A percentile compares a stretch with the other conserved stretches of the same genome.
These are phyloP conservation scores for Hypsibius dujardini DNA, from an alignment of 1,140 invertebrate genomes.

Conservation along the genomic window DNA sequence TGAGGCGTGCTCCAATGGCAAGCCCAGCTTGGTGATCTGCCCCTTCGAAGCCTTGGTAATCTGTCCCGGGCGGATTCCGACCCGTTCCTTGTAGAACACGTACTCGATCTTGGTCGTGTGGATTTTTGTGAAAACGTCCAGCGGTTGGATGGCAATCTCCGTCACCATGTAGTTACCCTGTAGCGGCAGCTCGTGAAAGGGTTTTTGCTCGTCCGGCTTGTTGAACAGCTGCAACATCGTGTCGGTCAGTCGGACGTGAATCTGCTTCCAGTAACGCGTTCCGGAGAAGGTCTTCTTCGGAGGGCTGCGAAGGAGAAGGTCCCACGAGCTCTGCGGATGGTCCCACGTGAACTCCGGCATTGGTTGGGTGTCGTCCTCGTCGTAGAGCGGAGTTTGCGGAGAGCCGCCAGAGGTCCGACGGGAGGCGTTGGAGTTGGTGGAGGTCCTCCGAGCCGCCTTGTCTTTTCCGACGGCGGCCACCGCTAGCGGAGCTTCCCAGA, in stretches of 20 bases:
- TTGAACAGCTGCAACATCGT: slow-evolving; percentile 69
- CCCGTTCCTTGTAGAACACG: slow-evolving; percentile 91
- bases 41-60: slow-evolving; percentile 67
- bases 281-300: slow-evolving; percentile 97
- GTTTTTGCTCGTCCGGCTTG: slow-evolving; percentile 63
- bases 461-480: slow-evolving; percentile 23
- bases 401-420: slow-evolving; percentile 36
- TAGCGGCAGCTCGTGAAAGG: slow-evolving; percentile 47
- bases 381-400: slow-evolving; percentile 69
- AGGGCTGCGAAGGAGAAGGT: slow-evolving; percentile 83
- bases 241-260: slow-evolving; percentile 66
- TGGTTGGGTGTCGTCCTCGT: slow-evolving; percentile 78
- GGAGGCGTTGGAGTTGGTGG: slow-evolving; percentile 19
- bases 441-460: slow-evolving; percentile 12
- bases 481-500: background rate
- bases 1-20: slow-evolving; percentile 82
- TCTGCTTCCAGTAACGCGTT: slow-evolving; percentile 86
- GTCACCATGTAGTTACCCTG: slow-evolving; percentile 31
- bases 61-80: slow-evolving; percentile 84
- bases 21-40: slow-evolving; percentile 69
- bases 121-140: slow-evolving; percentile 95
- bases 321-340: slow-evolving; percentile 60
- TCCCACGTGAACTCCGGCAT: slow-evolving; percentile 56
- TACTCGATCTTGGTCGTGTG: slow-evolving; percentile 96
- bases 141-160: slow-evolving; percentile 72